Base-by-base conservation (phyloP, 1,140 invertebrate species). In the Agrilus planipennis region DNA sequence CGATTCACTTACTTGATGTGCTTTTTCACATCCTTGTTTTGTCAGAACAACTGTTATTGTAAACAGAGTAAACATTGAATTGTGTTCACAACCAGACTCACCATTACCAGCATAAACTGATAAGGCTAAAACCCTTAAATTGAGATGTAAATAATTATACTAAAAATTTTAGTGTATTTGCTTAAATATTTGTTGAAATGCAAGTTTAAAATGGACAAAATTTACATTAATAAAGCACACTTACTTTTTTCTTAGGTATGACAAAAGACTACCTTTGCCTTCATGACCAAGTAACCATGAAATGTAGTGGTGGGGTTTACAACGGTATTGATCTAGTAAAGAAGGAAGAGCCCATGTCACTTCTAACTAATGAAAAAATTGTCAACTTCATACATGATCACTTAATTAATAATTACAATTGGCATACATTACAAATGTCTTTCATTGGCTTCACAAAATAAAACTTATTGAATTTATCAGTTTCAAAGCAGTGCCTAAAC, bases 281-380 rank as follows among this genome's bases (percentile, higher is more conserved):
- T 94, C 89, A 59, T 94, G 83, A 0, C 87, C 89, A 4, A 94
- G 63, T 4, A 94, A 60, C 63, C 80, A 86, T 1, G 81, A 78
- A 0, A 94, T 55, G 51, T 91, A 89, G 31, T 82, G 69, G 42
- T 84, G 70, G 0, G 85, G 82, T 62, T 88, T 88, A 18, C 68
- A 72, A 59, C 75, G 76, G 57, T 89, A 91, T 12, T 78, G 66
- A 30, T 78, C 60, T 42, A 73, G 57, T n/a, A 85, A 57, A 1
- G 83, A 71, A n/a, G 84, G 81, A 62, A 90, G 70, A 6, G 76
- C 69, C 86, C 86, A 93, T 3, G 75, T 82, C 5, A 93, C 55
- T 44, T 83, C 75, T 9, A 90, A 49, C 75, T 82, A 53, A 19
- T 61, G 50, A 49, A 50, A 44, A 45, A n/a, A n/a, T n/a, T n/a